Base-by-base conservation (phyloP, 2,888 invertebrate species). In the Epinotia nisella region DNA sequence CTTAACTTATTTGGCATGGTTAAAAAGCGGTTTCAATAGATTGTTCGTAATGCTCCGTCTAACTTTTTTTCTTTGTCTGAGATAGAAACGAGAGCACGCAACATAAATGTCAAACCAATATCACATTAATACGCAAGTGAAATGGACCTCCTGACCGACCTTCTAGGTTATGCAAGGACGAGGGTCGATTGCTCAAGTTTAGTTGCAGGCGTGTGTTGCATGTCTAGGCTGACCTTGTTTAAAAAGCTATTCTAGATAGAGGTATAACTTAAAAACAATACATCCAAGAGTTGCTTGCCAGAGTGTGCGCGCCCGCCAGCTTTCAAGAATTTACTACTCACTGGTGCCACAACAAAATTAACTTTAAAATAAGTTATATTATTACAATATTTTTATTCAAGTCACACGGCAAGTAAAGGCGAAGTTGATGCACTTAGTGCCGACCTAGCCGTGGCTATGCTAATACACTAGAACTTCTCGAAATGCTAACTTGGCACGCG, bases 121-220 rank as follows among this genome's bases (percentile, higher is more conserved):
- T n/a, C n/a, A n/a, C n/a, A 49, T 7, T 13, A n/a, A 49, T 49
- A n/a, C 49, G 5, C n/a, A 49, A 11, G 39, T 39, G 19, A 60
- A 19, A 39, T 13, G 7, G 41, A 19, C 19, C 41, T 5, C 51
- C 35, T 15, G 51, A 68, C 59, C 19, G 51, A 68, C 59, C 68
- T 68, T 56, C 10, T 53, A 53, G 51, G 53, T 64, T 53, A 60
- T 35, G 68, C 41, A 53, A 55, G 69, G 60, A 41, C 53, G 64
- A 35, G 64, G 29, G 13, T 53, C 41, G 41, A 21, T 53, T 39
- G 55, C 55, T 56, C 55, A 24, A 41, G 55, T 66, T 66, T 19
- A 41, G 39, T n/a, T 39, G 39, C 5, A 66, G 35, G 66, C 55
- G 56, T 39, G 65, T 66, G 35, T 59, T 66, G 55, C 66, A 66